These are phyloP conservation scores for Erethizon dorsatum DNA, from an alignment of 2,797 vertebrate genomes.

Conservation along the genomic window DNA sequence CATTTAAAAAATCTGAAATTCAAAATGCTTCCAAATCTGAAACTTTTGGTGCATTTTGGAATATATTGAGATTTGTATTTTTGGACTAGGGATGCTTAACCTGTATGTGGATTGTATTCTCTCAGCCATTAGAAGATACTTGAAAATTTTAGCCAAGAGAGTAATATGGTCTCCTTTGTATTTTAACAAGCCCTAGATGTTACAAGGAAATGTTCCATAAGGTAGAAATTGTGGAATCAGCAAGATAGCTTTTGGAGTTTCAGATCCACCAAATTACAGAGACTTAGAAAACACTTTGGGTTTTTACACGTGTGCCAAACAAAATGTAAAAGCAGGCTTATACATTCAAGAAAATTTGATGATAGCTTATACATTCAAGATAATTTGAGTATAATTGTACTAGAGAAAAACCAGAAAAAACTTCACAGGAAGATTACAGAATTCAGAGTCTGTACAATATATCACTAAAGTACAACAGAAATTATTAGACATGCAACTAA, in stretches of 20 bases:
- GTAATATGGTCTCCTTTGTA: neutral
- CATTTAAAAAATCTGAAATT: neutral
- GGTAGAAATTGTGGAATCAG: neutral
- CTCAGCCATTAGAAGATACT: neutral
- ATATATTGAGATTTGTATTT: neutral
- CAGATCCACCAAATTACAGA: neutral
- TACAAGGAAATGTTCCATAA: neutral
- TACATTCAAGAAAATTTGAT: neutral
- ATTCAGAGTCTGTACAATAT: neutral
- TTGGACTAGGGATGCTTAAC: neutral
- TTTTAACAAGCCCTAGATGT: neutral
- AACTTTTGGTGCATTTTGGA: neutral
- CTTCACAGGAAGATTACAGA: constrained; percentile 16
- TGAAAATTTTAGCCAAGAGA: neutral
- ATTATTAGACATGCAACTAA: neutral
- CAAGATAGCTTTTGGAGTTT: neutral
- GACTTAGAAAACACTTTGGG: neutral
- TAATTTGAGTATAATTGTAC: neutral
- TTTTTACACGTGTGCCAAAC: neutral
- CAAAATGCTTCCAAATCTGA: neutral
- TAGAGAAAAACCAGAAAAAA: neutral
- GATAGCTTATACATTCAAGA: no score
- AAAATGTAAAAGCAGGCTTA: neutral
- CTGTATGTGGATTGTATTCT: neutral
- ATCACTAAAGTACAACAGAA: neutral